Conservation (phyloP, 1,140 invertebrate species). For the fruit fly (Drosophila melanogaster) region DNA sequence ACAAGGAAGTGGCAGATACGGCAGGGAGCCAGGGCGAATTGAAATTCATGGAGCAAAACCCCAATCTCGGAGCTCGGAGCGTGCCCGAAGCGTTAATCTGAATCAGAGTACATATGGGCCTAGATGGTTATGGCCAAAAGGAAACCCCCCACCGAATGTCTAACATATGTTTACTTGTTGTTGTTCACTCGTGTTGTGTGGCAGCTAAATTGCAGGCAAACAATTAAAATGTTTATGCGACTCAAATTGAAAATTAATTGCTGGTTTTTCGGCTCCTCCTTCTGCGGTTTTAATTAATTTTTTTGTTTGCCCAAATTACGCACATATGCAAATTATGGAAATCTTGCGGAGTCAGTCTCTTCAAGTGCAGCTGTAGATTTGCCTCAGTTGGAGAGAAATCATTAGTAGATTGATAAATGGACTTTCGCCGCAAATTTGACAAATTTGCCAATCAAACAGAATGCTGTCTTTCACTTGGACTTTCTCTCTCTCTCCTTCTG, state of each 20-base stretch:
- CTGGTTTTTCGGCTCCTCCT: conserved; percentile 18
- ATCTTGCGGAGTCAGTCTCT: conserved; percentile 9
- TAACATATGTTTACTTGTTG: conserved; percentile 71
- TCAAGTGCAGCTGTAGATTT: conserved; percentile 7
- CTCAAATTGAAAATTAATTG: conserved; percentile 82
- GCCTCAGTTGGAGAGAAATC: conserved; percentile 28
- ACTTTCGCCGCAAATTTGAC: conserved; percentile 71
- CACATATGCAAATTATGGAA: conserved; percentile 33
- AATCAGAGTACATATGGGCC: conserved; percentile 32
- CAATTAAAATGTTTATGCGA: conserved; percentile 74
- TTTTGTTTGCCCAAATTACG: conserved; percentile 32
- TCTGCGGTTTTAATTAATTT: conserved; percentile 44
- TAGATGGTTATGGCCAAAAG: conserved; percentile 18
- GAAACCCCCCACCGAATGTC: neutral
- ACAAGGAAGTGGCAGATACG: neutral
- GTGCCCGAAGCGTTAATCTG: conserved; percentile 65
- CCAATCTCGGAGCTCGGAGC: conserved; percentile 25
- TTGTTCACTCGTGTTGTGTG: conserved; percentile 53
- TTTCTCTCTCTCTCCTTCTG: conserved; percentile 1
- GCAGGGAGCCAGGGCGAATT: conserved; percentile 53
- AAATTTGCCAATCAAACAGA: conserved; percentile 79
- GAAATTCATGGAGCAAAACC: conserved; percentile 63
- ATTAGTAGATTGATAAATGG: conserved; percentile 75
- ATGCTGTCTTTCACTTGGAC: conserved; percentile 36
- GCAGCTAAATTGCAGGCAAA: conserved; percentile 67